Percentiles rank a stretch among this genome's conserved stretches.
Conservation (phyloP, 1,140 invertebrate genomes). For the Pogonognathellus flavescens region DNA sequence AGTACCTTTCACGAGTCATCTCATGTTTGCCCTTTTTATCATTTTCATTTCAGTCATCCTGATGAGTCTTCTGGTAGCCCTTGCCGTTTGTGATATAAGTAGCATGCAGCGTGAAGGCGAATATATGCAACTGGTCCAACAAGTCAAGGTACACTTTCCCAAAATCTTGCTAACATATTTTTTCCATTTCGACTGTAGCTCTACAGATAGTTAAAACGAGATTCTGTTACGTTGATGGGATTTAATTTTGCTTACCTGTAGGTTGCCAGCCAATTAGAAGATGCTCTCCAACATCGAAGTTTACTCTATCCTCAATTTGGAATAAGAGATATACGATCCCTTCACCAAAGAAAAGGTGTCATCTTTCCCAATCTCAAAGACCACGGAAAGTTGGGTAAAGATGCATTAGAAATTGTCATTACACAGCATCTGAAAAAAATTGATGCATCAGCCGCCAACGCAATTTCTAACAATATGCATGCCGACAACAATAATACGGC, state of each 20-base stretch:
- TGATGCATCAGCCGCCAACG: conserved; percentile 50
- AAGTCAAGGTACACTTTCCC: conserved; percentile 59
- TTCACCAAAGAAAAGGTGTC: conserved; percentile 66
- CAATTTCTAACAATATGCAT: conserved; percentile 44
- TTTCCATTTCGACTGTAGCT: too few relatives aligned
- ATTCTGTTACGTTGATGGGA: neutral
- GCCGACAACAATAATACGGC: neutral
- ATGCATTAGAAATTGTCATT: conserved; percentile 67
- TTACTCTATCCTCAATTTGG: conserved; percentile 67
- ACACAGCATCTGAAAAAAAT: conserved; percentile 62
- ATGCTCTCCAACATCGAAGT: conserved; percentile 65
- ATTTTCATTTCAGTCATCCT: conserved; percentile 68
- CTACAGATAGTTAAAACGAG: neutral
- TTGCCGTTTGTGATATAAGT: conserved; percentile 66
- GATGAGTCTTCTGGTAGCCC: conserved; percentile 65
- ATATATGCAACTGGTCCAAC: conserved; percentile 67
- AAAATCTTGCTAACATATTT: too few relatives aligned
- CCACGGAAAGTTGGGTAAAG: conserved; percentile 67
- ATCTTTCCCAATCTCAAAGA: conserved; percentile 67
- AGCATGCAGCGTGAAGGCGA: conserved; percentile 67
- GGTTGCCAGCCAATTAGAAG: conserved; percentile 66
- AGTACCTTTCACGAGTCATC: conserved; percentile 66
- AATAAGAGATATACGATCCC: conserved; percentile 61
- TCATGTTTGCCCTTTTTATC: conserved; percentile 67
- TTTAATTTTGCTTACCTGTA: conserved; percentile 29